These are phyloP conservation scores for Paradisaea rubra DNA, from an alignment of 2,113 vertebrate genomes.

Conservation along the genomic window DNA sequence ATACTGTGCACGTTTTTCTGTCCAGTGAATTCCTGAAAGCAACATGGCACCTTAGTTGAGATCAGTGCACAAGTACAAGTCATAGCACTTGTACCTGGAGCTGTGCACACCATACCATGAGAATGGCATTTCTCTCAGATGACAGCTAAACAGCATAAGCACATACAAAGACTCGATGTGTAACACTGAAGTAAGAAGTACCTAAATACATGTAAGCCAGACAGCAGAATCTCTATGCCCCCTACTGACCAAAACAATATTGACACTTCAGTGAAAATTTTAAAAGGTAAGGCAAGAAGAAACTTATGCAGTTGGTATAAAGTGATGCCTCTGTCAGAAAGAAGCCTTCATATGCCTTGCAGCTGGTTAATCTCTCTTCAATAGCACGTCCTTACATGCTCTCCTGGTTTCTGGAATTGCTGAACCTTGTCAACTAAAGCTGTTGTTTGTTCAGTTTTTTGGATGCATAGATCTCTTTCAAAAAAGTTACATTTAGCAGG, in stretches of 20 bases:
- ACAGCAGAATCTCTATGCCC: constrained; percentile 42
- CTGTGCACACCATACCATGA: neutral
- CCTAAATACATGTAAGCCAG: neutral
- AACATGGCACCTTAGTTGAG: neutral
- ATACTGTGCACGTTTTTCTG: neutral
- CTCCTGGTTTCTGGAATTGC: neutral
- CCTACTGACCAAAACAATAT: constrained; percentile 54
- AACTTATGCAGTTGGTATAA: neutral
- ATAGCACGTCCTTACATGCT: neutral
- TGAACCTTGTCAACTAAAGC: neutral
- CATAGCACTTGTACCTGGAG: neutral
- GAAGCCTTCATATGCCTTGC: neutral
- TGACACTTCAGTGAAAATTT: neutral
- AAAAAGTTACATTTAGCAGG: neutral
- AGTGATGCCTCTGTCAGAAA: neutral
- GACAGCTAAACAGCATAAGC: neutral
- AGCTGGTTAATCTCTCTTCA: neutral
- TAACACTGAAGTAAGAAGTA: neutral
- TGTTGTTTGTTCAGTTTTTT: neutral
- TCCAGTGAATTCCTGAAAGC: neutral
- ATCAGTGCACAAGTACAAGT: neutral
- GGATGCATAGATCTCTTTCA: neutral
- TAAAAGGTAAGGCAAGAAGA: neutral
- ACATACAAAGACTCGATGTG: fast-evolving
- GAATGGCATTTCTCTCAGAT: neutral